phyloP scores from a whole-genome alignment of 2,888 invertebrate genomes.

The Gonocerus acuteangulatus region DNA sequence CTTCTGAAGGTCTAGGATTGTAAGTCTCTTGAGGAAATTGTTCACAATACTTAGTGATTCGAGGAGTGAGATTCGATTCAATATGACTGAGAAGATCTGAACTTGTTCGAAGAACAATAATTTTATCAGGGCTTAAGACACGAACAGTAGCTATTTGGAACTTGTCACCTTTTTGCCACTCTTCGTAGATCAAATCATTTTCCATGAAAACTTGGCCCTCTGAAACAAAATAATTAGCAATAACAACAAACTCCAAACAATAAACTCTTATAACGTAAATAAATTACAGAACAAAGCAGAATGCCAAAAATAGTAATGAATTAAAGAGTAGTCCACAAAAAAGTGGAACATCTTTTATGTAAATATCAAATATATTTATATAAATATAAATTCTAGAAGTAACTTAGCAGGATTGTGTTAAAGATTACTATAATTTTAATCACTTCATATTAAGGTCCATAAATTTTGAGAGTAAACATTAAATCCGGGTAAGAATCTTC shows the following conservation, averaged over 20 bases:
- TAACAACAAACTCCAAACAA: neutral
- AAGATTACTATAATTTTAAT: too few relatives aligned
- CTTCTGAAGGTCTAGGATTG: constrained; percentile 42
- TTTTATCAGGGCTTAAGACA: neutral
- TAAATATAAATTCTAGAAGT: too few relatives aligned
- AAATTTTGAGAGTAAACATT: too few relatives aligned
- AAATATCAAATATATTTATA: too few relatives aligned
- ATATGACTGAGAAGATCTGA: constrained; percentile 18
- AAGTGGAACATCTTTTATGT: too few relatives aligned
- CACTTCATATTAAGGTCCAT: too few relatives aligned
- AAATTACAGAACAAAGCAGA: too few relatives aligned
- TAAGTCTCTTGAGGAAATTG: constrained; percentile 38
- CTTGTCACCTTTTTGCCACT: constrained; percentile 11
- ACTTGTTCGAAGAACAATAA: constrained; percentile 3
- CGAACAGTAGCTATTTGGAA: neutral
- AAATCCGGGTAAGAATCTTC: too few relatives aligned
- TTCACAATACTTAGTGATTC: constrained; percentile 41
- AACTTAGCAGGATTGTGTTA: too few relatives aligned
- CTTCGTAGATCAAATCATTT: constrained; percentile 22
- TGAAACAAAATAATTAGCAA: neutral
- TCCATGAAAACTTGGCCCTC: constrained; percentile 9
- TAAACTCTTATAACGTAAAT: too few relatives aligned
- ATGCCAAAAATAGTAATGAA: too few relatives aligned
- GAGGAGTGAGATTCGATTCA: constrained; percentile 12
- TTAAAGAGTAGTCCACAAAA: too few relatives aligned